Evolutionary conservation across 2,888 invertebrate genomes (phyloP).

Genomic region (Sesia apiformis): DNA sequence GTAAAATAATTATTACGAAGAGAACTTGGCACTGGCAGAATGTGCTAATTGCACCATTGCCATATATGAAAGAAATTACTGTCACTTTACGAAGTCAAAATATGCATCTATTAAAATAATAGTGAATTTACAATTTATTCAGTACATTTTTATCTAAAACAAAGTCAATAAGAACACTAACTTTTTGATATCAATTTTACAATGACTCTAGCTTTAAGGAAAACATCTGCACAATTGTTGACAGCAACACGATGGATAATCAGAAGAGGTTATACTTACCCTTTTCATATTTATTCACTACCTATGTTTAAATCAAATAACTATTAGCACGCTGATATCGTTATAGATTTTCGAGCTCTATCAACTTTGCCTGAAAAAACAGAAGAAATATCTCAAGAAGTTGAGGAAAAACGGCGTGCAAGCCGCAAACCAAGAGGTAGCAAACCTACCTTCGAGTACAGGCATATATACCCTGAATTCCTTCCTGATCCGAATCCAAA

Average conservation of each 20-base stretch:
- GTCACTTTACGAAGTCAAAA: no score
- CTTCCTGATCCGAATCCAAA: constrained; percentile 88
- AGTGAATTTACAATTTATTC: no score
- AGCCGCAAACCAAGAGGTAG: constrained; percentile 22
- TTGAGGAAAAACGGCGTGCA: constrained; percentile 16
- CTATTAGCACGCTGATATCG: not conserved
- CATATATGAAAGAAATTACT: no score
- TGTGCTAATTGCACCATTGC: no score
- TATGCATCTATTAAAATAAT: no score
- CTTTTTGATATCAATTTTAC: not conserved
- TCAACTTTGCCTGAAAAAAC: constrained; percentile 44
- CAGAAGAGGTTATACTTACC: constrained; percentile 46
- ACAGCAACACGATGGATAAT: constrained; percentile 46
- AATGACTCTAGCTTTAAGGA: constrained; percentile 48
- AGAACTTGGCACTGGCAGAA: no score
- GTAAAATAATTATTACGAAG: no score
- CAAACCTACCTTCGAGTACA: constrained; percentile 68
- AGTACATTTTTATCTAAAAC: no score
- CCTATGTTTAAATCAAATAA: not conserved
- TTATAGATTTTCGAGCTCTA: constrained; percentile 38
- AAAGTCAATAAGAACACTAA: not conserved
- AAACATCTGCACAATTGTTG: constrained; percentile 29
- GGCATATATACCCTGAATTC: constrained; percentile 90
- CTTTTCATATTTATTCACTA: not conserved
- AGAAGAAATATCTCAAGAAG: constrained; percentile 14